Percentiles rank a stretch among this genome's conserved stretches.
phyloP scores from a whole-genome alignment of 1,140 invertebrate genomes.

The Bombus waltoni region DNA sequence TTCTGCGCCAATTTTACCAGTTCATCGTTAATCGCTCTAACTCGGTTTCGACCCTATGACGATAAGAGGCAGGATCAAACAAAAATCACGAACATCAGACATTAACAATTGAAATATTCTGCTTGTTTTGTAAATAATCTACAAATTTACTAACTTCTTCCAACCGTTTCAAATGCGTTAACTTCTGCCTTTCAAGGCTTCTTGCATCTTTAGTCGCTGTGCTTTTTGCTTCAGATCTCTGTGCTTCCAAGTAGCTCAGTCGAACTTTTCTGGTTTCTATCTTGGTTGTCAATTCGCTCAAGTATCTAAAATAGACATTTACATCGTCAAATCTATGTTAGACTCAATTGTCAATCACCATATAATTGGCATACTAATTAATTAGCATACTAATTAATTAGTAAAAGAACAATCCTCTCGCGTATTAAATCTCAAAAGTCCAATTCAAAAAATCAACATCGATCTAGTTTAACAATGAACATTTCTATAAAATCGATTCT shows the following conservation, averaged over 20 bases:
- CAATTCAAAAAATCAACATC: no score
- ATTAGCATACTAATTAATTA: no score
- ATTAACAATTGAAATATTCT: neutral
- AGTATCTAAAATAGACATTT: constrained; percentile 72
- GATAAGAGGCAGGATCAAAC: constrained; percentile 16
- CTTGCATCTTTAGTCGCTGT: constrained; percentile 86
- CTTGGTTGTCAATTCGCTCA: constrained; percentile 86
- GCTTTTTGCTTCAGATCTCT: constrained; percentile 85
- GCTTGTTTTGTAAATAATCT: neutral
- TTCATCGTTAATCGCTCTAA: constrained; percentile 85
- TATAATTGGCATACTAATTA: no score
- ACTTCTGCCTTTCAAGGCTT: constrained; percentile 85
- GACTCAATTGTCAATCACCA: neutral
- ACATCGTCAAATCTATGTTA: neutral
- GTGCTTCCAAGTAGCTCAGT: constrained; percentile 86
- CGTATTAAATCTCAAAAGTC: no score
- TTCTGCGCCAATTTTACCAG: constrained; percentile 84
- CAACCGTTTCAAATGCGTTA: constrained; percentile 84
- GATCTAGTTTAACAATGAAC: neutral
- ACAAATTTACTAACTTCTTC: constrained; percentile 82
- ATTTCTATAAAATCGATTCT: neutral
- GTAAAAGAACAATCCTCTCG: neutral
- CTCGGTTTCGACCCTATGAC: constrained; percentile 82
- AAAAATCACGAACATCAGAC: neutral
- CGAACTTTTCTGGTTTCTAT: constrained; percentile 86